phyloP scores from a whole-genome alignment of 1,140 invertebrate species.

The Sweltsa coloradensis region DNA sequence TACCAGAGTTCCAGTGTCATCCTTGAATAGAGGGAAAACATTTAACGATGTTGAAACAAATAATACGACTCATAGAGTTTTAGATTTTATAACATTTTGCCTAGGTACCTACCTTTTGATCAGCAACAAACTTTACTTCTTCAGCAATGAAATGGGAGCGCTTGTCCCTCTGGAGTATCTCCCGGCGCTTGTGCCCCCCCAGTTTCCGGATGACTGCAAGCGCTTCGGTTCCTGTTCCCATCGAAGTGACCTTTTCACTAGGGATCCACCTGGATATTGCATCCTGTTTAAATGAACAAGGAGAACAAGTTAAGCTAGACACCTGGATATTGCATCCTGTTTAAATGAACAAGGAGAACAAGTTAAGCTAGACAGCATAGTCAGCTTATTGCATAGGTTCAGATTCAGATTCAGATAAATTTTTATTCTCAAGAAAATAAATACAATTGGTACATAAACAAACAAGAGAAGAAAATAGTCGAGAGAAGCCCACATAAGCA shows the following conservation, averaged over 20 bases:
- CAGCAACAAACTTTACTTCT: conserved; percentile 51
- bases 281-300: too few relatives aligned
- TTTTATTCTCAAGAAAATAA: too few relatives aligned
- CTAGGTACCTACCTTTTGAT: conserved; percentile 28
- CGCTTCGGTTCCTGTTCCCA: conserved; percentile 65
- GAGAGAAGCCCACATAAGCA: too few relatives aligned
- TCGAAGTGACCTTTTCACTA: conserved; percentile 62
- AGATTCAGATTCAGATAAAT: too few relatives aligned
- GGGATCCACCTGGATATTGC: conserved; percentile 52
- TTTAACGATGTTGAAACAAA: neutral
- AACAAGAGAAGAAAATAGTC: too few relatives aligned
- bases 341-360: too few relatives aligned
- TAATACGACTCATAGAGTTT: neutral
- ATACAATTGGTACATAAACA: too few relatives aligned
- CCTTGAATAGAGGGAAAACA: neutral
- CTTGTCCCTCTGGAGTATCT: conserved; percentile 58
- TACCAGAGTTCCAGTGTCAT: conserved; percentile 74
- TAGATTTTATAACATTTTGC: conserved; percentile 12
- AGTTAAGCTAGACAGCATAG: too few relatives aligned
- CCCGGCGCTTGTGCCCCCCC: conserved; percentile 66
- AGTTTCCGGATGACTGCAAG: conserved; percentile 66
- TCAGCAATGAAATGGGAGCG: conserved; percentile 74
- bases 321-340: too few relatives aligned
- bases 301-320: too few relatives aligned
- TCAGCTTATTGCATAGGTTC: too few relatives aligned